Evolutionary conservation across 2,113 vertebrate genomes (phyloP), one percentile per base, ranked within the genome.

Genomic region (Myocastor coypus): DNA sequence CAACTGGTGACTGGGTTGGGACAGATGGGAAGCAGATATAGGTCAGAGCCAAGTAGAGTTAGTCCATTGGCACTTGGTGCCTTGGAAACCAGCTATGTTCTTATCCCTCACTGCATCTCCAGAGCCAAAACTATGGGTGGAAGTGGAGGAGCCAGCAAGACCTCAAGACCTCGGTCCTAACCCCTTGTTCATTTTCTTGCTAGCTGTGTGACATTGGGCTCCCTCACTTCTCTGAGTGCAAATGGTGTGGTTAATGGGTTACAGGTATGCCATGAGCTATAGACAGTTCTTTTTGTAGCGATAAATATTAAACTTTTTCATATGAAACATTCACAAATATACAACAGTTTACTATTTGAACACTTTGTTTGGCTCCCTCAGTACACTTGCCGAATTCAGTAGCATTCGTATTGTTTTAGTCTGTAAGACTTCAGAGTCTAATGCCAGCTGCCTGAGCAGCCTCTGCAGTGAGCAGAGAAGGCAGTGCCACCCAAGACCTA

Each of bases 191-290:
- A 3, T 96, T 95, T 69, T 95, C 91, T 96, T 34, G 40, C 75
- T 95, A 82, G 95, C 94, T 95, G 52, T 93, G 93, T 97, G 92
- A 46, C 42, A 13, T 78, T 83, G 96, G 83, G 89, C 75, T 42
- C 68, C 83, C 87, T 89, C 12, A 61, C 64, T 75, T 95, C 92
- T 92, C 96, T 94, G 94, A 95, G 81, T 94, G 88, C 89, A 81
- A 84, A 68, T 94, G 95, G 87, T 77, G 55, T 92, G 77, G 69
- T 87, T 95, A 85, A 61, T 87, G 97, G 95, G 83, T 95, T 66
- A 11, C 89, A 96, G 96, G 77, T 94, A 93, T 66, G 92, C 95
- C 83, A 30, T 8, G 12, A 83, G 89, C 80, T 94, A 30, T n/a
- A 69, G 61, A 95, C 77, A 83, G 83, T 50, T 68, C 57, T 68